Evolutionary conservation across 2,113 vertebrate species (phyloP), one percentile per base, ranked within the genome.

Genomic region (Anhinga anhinga): DNA sequence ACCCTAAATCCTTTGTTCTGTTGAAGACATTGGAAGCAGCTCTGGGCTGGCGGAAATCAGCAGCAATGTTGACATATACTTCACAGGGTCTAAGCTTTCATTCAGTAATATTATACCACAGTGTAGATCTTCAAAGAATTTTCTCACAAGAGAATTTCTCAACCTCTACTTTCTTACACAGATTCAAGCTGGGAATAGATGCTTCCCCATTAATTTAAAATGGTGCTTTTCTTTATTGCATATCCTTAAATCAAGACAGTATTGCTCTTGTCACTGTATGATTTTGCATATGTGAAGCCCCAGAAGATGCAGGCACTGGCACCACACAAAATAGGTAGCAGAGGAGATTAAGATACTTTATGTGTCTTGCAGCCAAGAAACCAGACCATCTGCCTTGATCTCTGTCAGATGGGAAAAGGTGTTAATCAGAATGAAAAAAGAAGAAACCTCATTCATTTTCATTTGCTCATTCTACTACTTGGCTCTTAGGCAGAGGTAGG

Each of bases 41-140:
- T 71, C 44, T 92, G 81, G 49, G 44, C 61, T 82, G 73, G 86
- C 0, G 5, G 92, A 95, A 95, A 86, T 92, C 58, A 92, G 50
- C 63, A 74, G 53, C 47, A 50, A 70, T 80, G 78, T 80, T 94
- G 88, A 90, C 78, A 73, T 80, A 62, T 3, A 77, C 59, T 96
- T 96, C 81, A 87, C 40, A 89, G 73, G 36, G 29, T 78, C 62
- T 89, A 85, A 61, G 50, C 58, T 90, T 96, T 95, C 71, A 62
- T 85, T 92, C 82, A 90, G 62, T 55, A 95, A 76, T 87, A 62
- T n/a, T 92, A 87, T 73, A 22, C 62, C 62, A 93, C 65, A 88
- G 34, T 30, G 53, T 66, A 95, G 66, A 82, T 93, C 90, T 95
- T 94, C 87, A 96, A 97, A 96, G 71, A 82, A 82, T 90, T 76